Conservation (phyloP, 2,888 invertebrate species). For the Tenthredo amoena region DNA sequence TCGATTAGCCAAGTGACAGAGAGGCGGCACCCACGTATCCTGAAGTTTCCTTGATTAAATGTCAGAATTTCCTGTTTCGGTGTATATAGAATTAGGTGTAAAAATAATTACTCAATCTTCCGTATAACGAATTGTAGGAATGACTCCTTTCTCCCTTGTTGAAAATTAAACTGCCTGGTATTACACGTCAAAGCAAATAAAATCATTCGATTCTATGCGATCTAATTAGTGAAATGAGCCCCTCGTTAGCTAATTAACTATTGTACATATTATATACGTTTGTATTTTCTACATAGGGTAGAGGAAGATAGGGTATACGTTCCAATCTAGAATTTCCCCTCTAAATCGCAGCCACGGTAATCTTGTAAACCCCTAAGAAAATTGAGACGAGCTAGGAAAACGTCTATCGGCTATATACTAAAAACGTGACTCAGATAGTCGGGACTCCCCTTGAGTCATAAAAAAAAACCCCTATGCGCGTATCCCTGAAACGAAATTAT, state of each 20-base stretch:
- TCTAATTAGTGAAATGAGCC: neutral
- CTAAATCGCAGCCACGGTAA: neutral
- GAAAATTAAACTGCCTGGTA: neutral
- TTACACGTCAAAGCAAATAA: neutral
- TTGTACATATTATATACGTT: neutral
- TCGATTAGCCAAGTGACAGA: constrained; percentile 9
- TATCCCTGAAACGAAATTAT: constrained; percentile 8
- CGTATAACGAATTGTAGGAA: neutral
- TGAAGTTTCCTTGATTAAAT: constrained; percentile 14
- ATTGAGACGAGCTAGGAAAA: neutral
- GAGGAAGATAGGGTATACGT: neutral
- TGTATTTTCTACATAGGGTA: neutral
- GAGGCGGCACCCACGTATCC: neutral
- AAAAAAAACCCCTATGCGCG: neutral
- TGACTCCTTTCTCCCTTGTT: neutral
- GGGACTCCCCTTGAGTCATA: neutral
- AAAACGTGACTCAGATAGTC: neutral
- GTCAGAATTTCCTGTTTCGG: neutral
- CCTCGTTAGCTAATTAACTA: constrained; percentile 7
- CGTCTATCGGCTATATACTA: neutral
- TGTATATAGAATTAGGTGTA: neutral
- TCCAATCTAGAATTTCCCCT: neutral
- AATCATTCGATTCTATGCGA: neutral
- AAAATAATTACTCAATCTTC: neutral
- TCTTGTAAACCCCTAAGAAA: neutral